Base-by-base conservation (phyloP, 2,888 invertebrate species). In the Calliscelio sp. region DNA sequence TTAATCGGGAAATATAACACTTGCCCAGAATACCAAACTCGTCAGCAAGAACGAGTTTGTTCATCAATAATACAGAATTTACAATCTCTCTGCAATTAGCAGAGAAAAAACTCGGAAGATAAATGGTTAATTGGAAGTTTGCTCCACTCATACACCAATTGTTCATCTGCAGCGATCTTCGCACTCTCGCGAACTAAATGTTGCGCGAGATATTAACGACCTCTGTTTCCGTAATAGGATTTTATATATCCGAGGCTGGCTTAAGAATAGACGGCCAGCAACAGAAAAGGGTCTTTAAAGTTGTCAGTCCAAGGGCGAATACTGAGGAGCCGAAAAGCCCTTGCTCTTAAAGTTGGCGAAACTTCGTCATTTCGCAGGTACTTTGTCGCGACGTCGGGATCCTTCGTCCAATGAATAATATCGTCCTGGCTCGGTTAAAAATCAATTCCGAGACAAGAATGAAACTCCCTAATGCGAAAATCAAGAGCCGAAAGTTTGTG, bases 181-280 rank as follows among this genome's bases (percentile, higher is more conserved):
- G 28, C 51, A 14, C 55, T 53, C 28, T 20, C n/a, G 25, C 14
- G 57, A 81, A 87, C 84, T 87, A 89, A 91, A 91, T 89, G 90
- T 90, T 87, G 88, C 88, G 89, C 85, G 88, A 90, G 90, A 89
- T 91, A 91, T 89, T 89, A 91, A 91, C 88, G 89, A 88, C 85
- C 84, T 84, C 82, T 86, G 87, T 87, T 86, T 88, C 87, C 88
- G 86, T 77, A 81, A 79, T 84, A 86, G 82, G 85, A 89, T 89
- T 89, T 89, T 88, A 88, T 86, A 88, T 89, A 90, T 90, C 88
- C 89, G 85, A n/a, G n/a, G 53, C 81, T 55, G 57, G 61, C 63
- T 71, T 44, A 74, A 74, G 80, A 77, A 77, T 61, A 65, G 73
- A 41, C 53, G 71, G 38, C 46, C 35, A 10, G 16, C 59, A 28